Conservation (phyloP, 2,888 invertebrate genomes). For the Sesia bembeciformis region DNA sequence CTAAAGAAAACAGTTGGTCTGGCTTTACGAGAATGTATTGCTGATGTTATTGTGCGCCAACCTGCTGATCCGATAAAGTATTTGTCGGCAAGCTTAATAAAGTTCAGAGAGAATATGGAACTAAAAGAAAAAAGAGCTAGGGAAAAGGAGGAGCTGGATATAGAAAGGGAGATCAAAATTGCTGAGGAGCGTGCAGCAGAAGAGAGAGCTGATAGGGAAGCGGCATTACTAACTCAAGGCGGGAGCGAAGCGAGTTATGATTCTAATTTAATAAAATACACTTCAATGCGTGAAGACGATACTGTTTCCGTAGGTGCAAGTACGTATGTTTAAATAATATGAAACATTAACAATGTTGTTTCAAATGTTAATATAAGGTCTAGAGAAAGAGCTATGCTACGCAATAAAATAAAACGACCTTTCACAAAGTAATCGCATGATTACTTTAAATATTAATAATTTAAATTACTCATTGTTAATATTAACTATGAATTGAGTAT, state of each 20-base stretch:
- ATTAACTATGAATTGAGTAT: too few relatives aligned
- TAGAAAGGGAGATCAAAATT: conserved; percentile 40
- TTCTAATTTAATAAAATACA: conserved; percentile 48
- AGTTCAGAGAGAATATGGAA: conserved; percentile 54
- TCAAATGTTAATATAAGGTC: too few relatives aligned
- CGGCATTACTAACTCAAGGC: conserved; percentile 32
- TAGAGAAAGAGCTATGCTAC: too few relatives aligned
- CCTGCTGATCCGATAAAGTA: conserved; percentile 60
- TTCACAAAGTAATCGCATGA: too few relatives aligned
- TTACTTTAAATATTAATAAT: too few relatives aligned
- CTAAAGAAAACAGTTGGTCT: conserved; percentile 48
- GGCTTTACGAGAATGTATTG: conserved; percentile 52
- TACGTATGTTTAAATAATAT: background rate
- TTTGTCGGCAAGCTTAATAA: conserved; percentile 40
- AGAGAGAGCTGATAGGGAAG: conserved; percentile 43
- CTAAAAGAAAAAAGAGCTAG: conserved; percentile 34
- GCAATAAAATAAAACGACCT: too few relatives aligned
- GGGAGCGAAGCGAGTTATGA: conserved; percentile 60
- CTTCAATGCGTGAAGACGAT: conserved; percentile 26
- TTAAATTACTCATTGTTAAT: too few relatives aligned
- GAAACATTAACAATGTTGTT: too few relatives aligned
- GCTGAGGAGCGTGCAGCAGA: conserved; percentile 47
- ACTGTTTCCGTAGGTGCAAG: conserved; percentile 13
- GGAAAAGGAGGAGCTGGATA: conserved; percentile 42
- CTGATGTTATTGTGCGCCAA: conserved; percentile 50